phyloP scores from a whole-genome alignment of 2,888 invertebrate species.

The Drosophila ustulata region DNA sequence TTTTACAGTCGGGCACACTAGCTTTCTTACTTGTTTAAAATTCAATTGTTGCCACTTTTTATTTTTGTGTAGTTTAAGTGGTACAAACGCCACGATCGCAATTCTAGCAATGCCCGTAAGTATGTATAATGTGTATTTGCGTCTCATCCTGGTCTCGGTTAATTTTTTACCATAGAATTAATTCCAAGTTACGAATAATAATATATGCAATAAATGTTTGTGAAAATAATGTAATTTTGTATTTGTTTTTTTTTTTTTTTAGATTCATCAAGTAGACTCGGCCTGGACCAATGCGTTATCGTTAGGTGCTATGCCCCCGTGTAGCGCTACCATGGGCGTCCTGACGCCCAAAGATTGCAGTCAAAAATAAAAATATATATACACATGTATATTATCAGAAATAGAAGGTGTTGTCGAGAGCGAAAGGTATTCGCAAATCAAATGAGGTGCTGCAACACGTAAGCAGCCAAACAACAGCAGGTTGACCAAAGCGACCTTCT shows the following conservation, averaged over 20 bases:
- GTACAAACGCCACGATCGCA: too few species aligned
- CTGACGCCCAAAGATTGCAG: slow-evolving; percentile 48
- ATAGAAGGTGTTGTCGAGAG: slow-evolving; percentile 14
- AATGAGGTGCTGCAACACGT: slow-evolving; percentile 57
- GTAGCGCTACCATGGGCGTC: slow-evolving; percentile 58
- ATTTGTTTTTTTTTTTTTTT: slow-evolving; percentile 7
- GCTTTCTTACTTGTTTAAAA: too few species aligned
- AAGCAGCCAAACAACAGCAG: slow-evolving; percentile 42
- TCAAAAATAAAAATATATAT: neutral
- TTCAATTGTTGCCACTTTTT: too few species aligned
- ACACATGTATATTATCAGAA: too few species aligned
- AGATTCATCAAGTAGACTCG: slow-evolving; percentile 12
- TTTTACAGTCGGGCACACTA: too few species aligned
- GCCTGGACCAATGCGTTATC: slow-evolving; percentile 12
- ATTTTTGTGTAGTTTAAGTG: too few species aligned
- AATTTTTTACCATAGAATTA: too few species aligned
- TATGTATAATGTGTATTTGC: too few species aligned
- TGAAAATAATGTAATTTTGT: neutral
- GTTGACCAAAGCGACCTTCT: slow-evolving; percentile 47
- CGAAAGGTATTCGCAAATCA: slow-evolving; percentile 13
- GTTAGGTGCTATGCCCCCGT: slow-evolving; percentile 41
- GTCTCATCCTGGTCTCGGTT: too few species aligned
- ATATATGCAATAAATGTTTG: neutral
- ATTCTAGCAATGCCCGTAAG: too few species aligned
- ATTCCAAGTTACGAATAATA: too few species aligned